Evolutionary conservation across 2,888 invertebrate species (phyloP).

Genomic region (Napeogenes inachia): DNA sequence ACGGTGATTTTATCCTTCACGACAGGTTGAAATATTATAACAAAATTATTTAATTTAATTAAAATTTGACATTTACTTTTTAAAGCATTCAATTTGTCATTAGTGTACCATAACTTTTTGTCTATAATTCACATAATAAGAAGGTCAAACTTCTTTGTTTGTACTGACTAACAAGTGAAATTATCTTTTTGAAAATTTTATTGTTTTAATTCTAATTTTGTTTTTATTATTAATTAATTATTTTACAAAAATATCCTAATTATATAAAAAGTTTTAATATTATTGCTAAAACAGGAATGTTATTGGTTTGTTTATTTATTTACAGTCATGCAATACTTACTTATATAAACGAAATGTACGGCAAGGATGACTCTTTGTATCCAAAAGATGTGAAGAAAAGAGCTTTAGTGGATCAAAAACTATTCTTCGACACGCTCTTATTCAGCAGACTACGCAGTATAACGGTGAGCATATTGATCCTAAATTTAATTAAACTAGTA

Average conservation of each 20-base stretch:
- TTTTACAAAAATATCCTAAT: neutral
- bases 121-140: no score
- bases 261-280: no score
- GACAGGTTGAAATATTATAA: slow-evolving; percentile 42
- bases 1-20: slow-evolving; percentile 67
- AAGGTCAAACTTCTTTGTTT: no score
- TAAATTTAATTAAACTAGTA: neutral
- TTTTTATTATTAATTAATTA: neutral
- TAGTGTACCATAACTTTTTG: no score
- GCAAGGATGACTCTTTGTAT: slow-evolving; percentile 72
- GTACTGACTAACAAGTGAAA: no score
- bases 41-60: neutral
- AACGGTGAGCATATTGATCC: slow-evolving; percentile 52
- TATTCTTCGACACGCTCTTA: slow-evolving; percentile 73
- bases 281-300: no score
- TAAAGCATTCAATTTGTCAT: no score
- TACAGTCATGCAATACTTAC: slow-evolving; percentile 70
- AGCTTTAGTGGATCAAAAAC: slow-evolving; percentile 72
- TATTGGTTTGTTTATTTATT: slow-evolving; percentile 17
- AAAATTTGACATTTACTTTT: neutral
- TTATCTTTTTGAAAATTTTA: neutral
- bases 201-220: neutral
- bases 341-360: slow-evolving; percentile 74
- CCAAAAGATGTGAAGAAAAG: slow-evolving; percentile 73
- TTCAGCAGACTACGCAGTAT: slow-evolving; percentile 60